phyloP scores from a whole-genome alignment of 1,140 invertebrate species.

The Heliothis subflexa region DNA sequence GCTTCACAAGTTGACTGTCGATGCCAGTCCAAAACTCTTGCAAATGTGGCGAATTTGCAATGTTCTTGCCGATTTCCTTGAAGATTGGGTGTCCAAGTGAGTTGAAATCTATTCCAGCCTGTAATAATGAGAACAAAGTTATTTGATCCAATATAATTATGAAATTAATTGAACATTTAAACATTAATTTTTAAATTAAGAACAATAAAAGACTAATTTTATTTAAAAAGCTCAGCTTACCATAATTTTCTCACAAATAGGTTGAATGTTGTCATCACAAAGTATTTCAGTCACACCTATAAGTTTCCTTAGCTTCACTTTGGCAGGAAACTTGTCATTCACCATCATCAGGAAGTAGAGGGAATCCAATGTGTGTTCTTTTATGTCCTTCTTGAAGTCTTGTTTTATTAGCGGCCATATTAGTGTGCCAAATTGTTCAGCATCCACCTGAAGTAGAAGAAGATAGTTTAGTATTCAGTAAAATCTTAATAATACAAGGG shows the following conservation, averaged over 20 bases:
- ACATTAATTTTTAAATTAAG: not conserved
- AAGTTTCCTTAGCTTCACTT: constrained; percentile 86
- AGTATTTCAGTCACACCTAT: constrained; percentile 86
- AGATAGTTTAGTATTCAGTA: too few species aligned
- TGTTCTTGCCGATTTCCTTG: constrained; percentile 85
- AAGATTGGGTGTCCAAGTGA: constrained; percentile 88
- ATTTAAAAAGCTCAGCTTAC: constrained; percentile 75
- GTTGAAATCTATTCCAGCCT: constrained; percentile 87
- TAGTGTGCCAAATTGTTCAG: constrained; percentile 84
- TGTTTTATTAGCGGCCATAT: constrained; percentile 88
- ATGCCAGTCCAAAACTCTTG: constrained; percentile 86
- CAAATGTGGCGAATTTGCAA: constrained; percentile 82
- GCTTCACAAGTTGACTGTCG: constrained; percentile 87
- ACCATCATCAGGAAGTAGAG: constrained; percentile 85
- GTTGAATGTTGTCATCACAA: constrained; percentile 85
- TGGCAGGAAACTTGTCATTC: constrained; percentile 80
- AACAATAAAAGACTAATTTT: not conserved
- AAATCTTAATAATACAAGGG: not conserved
- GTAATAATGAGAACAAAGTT: constrained; percentile 60
- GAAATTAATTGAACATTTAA: not conserved
- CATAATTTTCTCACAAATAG: constrained; percentile 87
- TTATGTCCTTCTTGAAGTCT: constrained; percentile 87
- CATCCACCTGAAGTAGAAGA: constrained; percentile 76
- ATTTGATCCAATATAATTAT: not conserved
- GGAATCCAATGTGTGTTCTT: constrained; percentile 84